phyloP scores from a whole-genome alignment of 2,797 vertebrate species.

The Lutra lutra region DNA sequence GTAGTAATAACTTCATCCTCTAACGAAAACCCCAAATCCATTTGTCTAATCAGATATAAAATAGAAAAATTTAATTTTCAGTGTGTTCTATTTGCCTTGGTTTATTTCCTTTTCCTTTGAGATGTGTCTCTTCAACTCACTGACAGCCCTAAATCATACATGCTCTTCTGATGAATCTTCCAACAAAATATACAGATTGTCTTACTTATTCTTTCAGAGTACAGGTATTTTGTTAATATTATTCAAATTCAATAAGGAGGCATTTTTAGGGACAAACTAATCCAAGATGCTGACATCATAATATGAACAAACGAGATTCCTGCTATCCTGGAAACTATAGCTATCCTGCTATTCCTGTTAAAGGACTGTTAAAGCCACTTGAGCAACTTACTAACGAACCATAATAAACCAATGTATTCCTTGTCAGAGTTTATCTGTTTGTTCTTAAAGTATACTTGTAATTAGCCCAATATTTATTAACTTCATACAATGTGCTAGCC shows the following conservation, averaged over 20 bases:
- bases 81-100: not conserved
- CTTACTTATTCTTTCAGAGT: not conserved
- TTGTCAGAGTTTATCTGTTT: slow-evolving; percentile 31
- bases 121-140: not conserved
- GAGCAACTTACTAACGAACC: not conserved
- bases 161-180: not conserved
- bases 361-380: not conserved
- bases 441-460: slow-evolving; percentile 54
- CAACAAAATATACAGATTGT: not conserved
- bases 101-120: not conserved
- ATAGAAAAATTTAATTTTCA: not conserved
- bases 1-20: not conserved
- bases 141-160: not conserved
- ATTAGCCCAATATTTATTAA: slow-evolving; percentile 64
- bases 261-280: not conserved
- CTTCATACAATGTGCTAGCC: not conserved
- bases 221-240: slow-evolving; percentile 14
- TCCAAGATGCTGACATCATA: not conserved
- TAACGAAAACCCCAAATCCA: not conserved
- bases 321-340: not conserved
- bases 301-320: not conserved
- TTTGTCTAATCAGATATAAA: not conserved
- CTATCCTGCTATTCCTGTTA: no score
- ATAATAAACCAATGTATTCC: not conserved
- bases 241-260: slow-evolving; percentile 1